phyloP scores from a whole-genome alignment of 2,888 invertebrate genomes.

The Ctenicera cuprea region DNA sequence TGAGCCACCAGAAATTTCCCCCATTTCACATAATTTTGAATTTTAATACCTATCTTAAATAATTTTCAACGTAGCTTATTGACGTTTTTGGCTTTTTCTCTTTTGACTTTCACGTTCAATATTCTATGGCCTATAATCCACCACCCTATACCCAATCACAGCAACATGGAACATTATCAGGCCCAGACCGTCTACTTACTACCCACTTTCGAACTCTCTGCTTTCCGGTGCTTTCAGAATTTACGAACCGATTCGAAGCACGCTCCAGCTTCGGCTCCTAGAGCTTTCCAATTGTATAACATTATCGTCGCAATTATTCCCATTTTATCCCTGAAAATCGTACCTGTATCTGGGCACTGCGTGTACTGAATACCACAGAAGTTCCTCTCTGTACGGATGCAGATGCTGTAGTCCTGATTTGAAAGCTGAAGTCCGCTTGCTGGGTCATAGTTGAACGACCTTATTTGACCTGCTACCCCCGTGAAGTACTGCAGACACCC shows the following conservation, averaged over 20 bases:
- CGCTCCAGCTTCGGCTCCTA: neutral
- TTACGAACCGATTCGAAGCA: constrained; percentile 23
- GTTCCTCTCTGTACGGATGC: constrained; percentile 88
- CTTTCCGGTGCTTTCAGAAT: constrained; percentile 31
- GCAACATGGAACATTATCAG: constrained; percentile 1
- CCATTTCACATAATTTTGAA: too few relatives aligned
- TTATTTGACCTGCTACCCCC: constrained; percentile 87
- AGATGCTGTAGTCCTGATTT: constrained; percentile 92
- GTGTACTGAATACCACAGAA: constrained; percentile 92
- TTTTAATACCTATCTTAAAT: too few relatives aligned
- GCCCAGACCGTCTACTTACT: neutral
- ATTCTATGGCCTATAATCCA: neutral
- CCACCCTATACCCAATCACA: neutral
- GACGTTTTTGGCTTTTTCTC: too few relatives aligned
- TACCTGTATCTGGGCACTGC: constrained; percentile 82
- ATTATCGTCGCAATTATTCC: constrained; percentile 22
- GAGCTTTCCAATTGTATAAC: constrained; percentile 12
- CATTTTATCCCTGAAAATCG: constrained; percentile 30
- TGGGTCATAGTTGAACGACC: constrained; percentile 90
- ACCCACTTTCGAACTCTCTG: constrained; percentile 13
- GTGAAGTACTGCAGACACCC: constrained; percentile 88
- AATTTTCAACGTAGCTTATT: too few relatives aligned
- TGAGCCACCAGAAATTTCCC: too few relatives aligned
- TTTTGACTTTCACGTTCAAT: neutral
- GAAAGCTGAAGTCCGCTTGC: constrained; percentile 85